Percentiles rank a stretch among this genome's conserved stretches.
These are phyloP conservation scores for Lytechinus pictus DNA, from an alignment of 35 echinoderm and acorn worm genomes.

Conservation along the genomic window DNA sequence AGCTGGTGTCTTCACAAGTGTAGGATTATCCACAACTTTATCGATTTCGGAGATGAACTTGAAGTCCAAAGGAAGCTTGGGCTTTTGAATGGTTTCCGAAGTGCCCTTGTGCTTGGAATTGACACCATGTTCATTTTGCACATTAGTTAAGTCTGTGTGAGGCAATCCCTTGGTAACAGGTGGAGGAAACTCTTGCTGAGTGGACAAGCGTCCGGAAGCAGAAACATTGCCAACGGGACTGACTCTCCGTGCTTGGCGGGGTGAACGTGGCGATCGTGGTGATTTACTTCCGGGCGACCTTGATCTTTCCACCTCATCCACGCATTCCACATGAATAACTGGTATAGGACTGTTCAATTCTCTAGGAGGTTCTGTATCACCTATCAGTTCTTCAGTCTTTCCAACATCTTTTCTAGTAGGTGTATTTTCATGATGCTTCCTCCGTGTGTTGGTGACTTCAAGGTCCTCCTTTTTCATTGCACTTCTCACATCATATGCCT, in stretches of 20 bases:
- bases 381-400: neutral
- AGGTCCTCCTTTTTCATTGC: neutral
- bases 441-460: neutral
- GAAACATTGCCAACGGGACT: neutral
- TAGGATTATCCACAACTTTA: neutral
- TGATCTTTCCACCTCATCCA: slow-evolving; percentile 22
- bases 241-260: neutral
- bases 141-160: slow-evolving; percentile 7
- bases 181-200: slow-evolving; percentile 37
- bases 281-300: neutral
- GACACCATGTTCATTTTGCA: neutral
- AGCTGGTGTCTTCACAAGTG: neutral
- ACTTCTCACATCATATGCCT: neutral
- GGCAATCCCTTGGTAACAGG: slow-evolving; percentile 21
- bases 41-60: slow-evolving; percentile 1
- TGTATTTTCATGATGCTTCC: neutral
- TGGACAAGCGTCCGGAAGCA: neutral
- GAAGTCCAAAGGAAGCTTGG: neutral
- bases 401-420: neutral
- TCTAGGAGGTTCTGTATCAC: neutral
- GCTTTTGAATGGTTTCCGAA: neutral
- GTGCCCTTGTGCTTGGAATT: neutral
- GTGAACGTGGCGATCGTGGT: slow-evolving; percentile 8
- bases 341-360: neutral
- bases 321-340: slow-evolving; percentile 6